These are phyloP conservation scores for Nyctereutes procyonoides DNA, from an alignment of 2,113 vertebrate genomes.

Conservation along the genomic window DNA sequence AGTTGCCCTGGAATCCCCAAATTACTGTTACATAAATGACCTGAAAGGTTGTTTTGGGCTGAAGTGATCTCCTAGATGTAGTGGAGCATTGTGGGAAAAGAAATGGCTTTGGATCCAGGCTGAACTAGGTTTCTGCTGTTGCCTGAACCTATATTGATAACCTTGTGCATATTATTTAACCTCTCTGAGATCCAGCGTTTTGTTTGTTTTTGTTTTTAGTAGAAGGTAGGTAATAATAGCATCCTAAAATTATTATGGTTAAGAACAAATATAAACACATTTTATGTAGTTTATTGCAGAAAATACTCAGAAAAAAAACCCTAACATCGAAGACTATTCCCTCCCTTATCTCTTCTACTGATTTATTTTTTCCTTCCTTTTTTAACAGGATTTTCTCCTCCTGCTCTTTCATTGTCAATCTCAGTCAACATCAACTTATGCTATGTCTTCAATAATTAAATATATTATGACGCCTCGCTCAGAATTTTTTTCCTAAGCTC, in stretches of 20 bases:
- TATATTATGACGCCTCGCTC: neutral
- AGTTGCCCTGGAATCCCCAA: neutral
- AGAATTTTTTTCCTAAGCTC: neutral
- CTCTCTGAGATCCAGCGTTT: neutral
- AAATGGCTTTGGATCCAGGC: neutral
- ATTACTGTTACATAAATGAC: neutral
- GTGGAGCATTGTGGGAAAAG: neutral
- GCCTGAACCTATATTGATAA: neutral
- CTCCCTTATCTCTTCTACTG: neutral
- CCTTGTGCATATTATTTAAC: neutral
- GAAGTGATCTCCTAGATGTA: constrained; percentile 6
- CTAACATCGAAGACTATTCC: neutral
- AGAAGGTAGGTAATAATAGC: neutral
- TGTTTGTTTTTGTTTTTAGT: neutral
- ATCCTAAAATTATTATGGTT: neutral
- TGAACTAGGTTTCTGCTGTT: neutral
- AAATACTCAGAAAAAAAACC: neutral
- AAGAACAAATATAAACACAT: neutral
- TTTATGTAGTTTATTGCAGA: neutral
- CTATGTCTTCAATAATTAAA: neutral
- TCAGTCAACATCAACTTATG: neutral
- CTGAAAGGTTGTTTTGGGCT: neutral
- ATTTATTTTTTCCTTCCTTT: neutral
- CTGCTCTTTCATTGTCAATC: neutral
- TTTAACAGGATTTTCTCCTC: neutral